Evolutionary conservation across 2,113 vertebrate genomes (phyloP).

Genomic region (Gavia stellata): DNA sequence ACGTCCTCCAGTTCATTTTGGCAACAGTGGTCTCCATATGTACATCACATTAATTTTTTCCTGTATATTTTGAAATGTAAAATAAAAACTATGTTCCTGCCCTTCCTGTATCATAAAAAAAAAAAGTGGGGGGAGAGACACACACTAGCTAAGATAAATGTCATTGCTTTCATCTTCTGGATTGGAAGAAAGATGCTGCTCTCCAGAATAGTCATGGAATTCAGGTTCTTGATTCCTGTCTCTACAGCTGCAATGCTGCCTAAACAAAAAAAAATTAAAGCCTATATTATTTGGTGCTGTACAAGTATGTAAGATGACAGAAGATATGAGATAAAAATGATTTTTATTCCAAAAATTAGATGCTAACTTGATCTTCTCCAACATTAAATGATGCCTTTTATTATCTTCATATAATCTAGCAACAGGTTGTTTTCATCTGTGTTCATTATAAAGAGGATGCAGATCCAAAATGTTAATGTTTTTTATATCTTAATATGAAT

Average conservation of each 20-base stretch:
- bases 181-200: slow-evolving; percentile 37
- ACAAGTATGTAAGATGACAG: neutral
- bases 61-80: neutral
- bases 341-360: neutral
- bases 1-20: neutral
- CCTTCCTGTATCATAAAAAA: neutral
- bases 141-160: neutral
- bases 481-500: neutral
- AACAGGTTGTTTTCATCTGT: neutral
- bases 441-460: neutral
- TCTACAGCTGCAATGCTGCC: neutral
- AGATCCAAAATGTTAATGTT: neutral
- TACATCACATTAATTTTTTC: neutral
- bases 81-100: neutral
- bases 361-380: neutral
- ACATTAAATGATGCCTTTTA: neutral
- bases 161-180: neutral
- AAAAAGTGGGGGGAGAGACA: neutral
- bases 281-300: neutral
- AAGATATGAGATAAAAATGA: neutral
- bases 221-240: neutral
- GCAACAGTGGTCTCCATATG: neutral
- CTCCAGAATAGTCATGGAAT: slow-evolving; percentile 38
- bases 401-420: neutral
- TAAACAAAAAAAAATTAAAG: neutral